Evolutionary conservation across 92 coral and sea anemone genomes (phyloP).

Genomic region (Paramuricea clavata): DNA sequence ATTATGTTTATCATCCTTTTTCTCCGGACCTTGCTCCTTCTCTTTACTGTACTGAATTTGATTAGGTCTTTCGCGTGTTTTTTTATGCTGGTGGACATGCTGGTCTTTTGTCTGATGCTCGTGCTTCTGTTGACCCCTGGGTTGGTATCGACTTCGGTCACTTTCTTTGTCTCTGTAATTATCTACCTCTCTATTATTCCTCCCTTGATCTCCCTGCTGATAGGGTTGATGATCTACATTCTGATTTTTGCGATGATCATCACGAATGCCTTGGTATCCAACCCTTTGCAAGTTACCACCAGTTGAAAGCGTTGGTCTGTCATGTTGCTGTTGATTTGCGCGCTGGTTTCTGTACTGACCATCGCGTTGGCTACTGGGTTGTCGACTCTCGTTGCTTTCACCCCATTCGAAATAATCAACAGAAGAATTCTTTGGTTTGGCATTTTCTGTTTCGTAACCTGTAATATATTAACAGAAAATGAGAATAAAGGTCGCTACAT

Average conservation of each 20-base stretch:
- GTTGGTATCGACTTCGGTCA: neutral
- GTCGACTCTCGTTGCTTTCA: neutral
- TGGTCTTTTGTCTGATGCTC: neutral
- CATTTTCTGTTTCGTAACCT: neutral
- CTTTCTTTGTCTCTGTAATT: neutral
- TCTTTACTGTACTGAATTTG: neutral
- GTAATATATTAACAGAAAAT: neutral
- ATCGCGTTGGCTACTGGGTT: neutral
- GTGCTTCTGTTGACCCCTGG: neutral
- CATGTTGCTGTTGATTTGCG: neutral
- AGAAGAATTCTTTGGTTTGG: neutral
- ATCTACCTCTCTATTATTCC: neutral
- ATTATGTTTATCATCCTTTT: neutral
- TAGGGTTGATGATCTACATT: neutral
- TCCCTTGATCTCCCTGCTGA: neutral
- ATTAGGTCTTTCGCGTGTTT: neutral
- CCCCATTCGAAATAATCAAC: neutral
- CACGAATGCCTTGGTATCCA: neutral
- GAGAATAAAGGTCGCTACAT: too few species aligned
- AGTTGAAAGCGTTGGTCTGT: neutral
- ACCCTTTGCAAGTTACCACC: neutral
- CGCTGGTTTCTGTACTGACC: slow-evolving; percentile 1
- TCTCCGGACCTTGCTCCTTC: neutral
- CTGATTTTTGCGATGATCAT: neutral
- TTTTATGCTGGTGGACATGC: neutral